Base-by-base conservation (phyloP, 2,888 invertebrate species). In the Pinctada fucata region DNA sequence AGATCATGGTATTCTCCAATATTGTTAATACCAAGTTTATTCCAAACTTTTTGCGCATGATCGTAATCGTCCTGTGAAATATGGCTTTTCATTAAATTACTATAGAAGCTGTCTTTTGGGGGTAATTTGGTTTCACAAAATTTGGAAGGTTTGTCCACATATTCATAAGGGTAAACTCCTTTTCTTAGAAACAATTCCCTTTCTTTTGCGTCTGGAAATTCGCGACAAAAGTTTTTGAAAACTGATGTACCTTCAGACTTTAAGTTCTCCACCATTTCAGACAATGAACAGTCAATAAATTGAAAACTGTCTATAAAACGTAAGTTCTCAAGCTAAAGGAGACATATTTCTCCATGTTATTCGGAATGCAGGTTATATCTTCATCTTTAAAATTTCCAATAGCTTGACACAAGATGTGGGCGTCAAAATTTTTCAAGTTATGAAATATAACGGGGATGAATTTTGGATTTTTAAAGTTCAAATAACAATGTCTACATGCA, bases 401-500 rank as follows among this genome's bases (percentile, higher is more conserved):
- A 70, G 49, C 49, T 72, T 78, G 72, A 68, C 71, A 72, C 10
- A 82, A 51, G 13, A 79, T 51, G 66, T 82, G 82, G 6, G 70
- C 64, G 64, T 82, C 80, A 67, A 76, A 82, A 10, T 79, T 75
- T n/a, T 75, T 47, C 3, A 82, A 50, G 67, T 82, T 80, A 49
- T 82, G 80, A 72, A 82, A 82, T 6, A 82, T n/a, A 10, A 80
- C 70, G 0, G 82, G 82, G 47, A 79, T 74, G 63, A 77, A 79
- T 63, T 67, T 50, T 47, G 77, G 77, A 10, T 66, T 10, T 13
- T 13, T 58, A 58, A 58, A 58, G 58, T 58, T 58, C 6, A 58
- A 13, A 13, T 58, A 13, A 58, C 58, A 58, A 58, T 13, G 58
- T 58, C 13, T 6, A 58, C 58, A 58, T 6, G 58, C 58, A 10